These are phyloP conservation scores for Hipparchia semele DNA, from an alignment of 2,888 invertebrate genomes.

Conservation along the genomic window DNA sequence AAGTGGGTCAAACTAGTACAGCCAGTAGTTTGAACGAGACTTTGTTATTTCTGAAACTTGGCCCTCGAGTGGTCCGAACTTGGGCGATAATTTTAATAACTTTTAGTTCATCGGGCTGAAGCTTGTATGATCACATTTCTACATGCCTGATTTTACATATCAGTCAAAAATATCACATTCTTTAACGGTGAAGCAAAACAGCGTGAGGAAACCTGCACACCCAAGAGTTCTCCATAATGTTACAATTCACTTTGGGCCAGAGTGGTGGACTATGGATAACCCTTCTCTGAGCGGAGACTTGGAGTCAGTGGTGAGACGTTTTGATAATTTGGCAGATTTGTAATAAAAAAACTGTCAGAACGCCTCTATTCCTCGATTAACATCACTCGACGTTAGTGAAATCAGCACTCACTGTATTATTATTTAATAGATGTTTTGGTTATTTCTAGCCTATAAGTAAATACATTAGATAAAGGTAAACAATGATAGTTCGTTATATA, in stretches of 20 bases:
- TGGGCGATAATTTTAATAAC: slow-evolving; percentile 52
- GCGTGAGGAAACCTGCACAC: too few species aligned
- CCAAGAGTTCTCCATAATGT: too few species aligned
- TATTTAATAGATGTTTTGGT: neutral
- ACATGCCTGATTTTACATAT: neutral
- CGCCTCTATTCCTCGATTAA: too few species aligned
- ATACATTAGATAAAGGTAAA: slow-evolving; percentile 6
- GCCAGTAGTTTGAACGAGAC: slow-evolving; percentile 33
- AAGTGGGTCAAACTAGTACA: slow-evolving; percentile 45
- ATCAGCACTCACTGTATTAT: neutral
- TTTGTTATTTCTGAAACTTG: slow-evolving; percentile 36
- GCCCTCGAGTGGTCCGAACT: slow-evolving; percentile 38
- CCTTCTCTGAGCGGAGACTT: too few species aligned
- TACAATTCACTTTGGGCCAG: too few species aligned
- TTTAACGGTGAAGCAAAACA: too few species aligned
- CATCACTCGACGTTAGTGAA: too few species aligned
- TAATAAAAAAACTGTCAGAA: too few species aligned
- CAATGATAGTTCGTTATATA: neutral
- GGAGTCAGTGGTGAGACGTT: too few species aligned
- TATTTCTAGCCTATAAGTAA: neutral
- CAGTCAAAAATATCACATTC: too few species aligned
- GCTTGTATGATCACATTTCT: neutral
- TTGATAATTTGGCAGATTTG: neutral
- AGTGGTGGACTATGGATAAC: too few species aligned
- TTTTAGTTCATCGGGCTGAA: slow-evolving; percentile 43